Conservation (phyloP, 2,888 invertebrate species). For the Trissonchulus latispiculum region DNA sequence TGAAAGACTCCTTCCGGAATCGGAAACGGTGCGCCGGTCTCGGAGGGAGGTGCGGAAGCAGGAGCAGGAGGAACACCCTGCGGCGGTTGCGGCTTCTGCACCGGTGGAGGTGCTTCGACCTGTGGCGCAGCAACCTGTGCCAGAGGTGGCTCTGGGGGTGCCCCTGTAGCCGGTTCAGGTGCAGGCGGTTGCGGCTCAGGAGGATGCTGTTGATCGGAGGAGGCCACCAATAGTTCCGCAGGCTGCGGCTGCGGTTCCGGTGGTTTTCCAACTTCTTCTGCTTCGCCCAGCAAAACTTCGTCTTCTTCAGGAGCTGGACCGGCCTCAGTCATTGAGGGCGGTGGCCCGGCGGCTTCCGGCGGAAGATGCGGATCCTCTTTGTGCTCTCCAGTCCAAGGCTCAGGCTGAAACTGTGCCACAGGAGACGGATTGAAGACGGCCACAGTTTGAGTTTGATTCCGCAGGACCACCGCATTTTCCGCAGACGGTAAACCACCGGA, state of each 20-base stretch:
- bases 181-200: background rate
- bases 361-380: background rate
- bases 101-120: background rate
- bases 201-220: background rate
- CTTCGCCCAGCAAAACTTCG: background rate
- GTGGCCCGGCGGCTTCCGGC: background rate
- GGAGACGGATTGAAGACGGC: background rate
- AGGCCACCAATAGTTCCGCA: background rate
- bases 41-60: background rate
- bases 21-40: background rate
- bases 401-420: background rate
- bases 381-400: conserved; percentile 3
- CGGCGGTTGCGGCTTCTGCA: background rate
- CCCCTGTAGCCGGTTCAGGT: background rate
- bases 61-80: background rate
- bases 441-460: background rate
- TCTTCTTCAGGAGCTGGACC: background rate
- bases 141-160: background rate
- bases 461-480: background rate
- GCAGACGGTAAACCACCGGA: background rate
- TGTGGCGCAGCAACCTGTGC: background rate
- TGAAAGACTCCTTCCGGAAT: background rate
- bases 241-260: background rate
- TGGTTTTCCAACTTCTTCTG: too few relatives aligned
- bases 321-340: background rate